A percentile compares a stretch with the other conserved stretches of the same genome.
Evolutionary conservation across 2,113 vertebrate genomes (phyloP).

Genomic region (Mormyrus lacerda): DNA sequence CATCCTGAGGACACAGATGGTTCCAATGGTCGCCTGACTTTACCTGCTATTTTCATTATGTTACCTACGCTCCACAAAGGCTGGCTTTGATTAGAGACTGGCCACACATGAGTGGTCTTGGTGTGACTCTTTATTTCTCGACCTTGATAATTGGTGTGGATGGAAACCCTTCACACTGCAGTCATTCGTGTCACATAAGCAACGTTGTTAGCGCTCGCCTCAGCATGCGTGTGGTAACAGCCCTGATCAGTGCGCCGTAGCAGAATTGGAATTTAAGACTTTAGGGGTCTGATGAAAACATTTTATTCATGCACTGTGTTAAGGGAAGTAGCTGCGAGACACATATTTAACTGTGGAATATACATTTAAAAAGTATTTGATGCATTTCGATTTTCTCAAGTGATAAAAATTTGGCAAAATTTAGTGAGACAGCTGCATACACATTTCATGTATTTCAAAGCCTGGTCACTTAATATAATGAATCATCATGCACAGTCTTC

Average conservation of each 20-base stretch:
- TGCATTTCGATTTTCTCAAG: not conserved
- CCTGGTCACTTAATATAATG: not conserved
- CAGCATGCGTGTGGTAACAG: not conserved
- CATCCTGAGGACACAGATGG: not conserved
- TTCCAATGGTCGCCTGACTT: not conserved
- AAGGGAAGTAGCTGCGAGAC: not conserved
- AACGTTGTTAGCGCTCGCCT: not conserved
- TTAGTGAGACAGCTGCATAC: not conserved
- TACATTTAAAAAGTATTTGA: not conserved
- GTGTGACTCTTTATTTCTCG: conserved; percentile 8
- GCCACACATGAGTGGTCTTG: not conserved
- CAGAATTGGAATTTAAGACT: not conserved
- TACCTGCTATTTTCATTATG: conserved; percentile 7
- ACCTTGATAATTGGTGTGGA: not conserved
- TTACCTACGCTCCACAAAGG: not conserved
- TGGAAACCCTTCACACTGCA: not conserved
- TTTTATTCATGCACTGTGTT: not conserved
- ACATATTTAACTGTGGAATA: not conserved
- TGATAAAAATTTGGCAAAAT: not conserved
- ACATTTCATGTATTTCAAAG: not conserved
- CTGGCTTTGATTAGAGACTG: not conserved
- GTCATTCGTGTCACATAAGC: not conserved
- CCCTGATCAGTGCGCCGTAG: not conserved
- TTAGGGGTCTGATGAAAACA: not conserved
- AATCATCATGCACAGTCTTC: not conserved